Evolutionary conservation across 2,888 invertebrate genomes (phyloP), one percentile per base, ranked within the genome.

Genomic region (Eristalis arbustorum): DNA sequence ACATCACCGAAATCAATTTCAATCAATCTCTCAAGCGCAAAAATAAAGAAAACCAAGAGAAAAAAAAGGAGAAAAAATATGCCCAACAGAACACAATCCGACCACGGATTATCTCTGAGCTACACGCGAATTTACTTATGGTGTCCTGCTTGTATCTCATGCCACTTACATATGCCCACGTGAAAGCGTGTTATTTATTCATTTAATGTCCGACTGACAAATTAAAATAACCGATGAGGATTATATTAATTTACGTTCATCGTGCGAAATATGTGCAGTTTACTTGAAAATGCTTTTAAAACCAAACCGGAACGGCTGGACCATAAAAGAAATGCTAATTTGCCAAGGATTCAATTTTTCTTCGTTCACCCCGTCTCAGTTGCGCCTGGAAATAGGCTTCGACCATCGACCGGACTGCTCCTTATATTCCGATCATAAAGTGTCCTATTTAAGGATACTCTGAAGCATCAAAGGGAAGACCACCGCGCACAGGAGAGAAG

Each of bases 111-210:
- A 87, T 87, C 85, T 82, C 72, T 8, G 49, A 67, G 79, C 78
- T 87, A 88, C 88, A 88, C 80, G 88, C 77, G 88, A 88, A 88
- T 87, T 88, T 88, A 88, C 88, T 88, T 88, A 88, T 84, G 88
- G 81, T 85, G 85, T 84, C 88, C 87, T 88, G 82, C 75, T 82
- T 82, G 71, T 83, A 85, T 77, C 81, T 88, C 76, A 88, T 88
- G 57, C 84, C 84, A 88, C 83, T 88, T 88, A 83, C 80, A 85
- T 83, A 80, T 88, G 76, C 73, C 78, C 87, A 87, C 87, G 83
- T 83, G 83, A 83, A 83, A 79, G 83, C 78, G 68, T 78, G 83
- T 87, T 87, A 87, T 87, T 87, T 87, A 87, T 87, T 69, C 72
- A 75, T 83, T 83, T 83, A 83, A 87, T 87, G 87, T 78, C 74